These are phyloP conservation scores for Eumerus sabulonum DNA, from an alignment of 2,888 invertebrate genomes.

Conservation along the genomic window DNA sequence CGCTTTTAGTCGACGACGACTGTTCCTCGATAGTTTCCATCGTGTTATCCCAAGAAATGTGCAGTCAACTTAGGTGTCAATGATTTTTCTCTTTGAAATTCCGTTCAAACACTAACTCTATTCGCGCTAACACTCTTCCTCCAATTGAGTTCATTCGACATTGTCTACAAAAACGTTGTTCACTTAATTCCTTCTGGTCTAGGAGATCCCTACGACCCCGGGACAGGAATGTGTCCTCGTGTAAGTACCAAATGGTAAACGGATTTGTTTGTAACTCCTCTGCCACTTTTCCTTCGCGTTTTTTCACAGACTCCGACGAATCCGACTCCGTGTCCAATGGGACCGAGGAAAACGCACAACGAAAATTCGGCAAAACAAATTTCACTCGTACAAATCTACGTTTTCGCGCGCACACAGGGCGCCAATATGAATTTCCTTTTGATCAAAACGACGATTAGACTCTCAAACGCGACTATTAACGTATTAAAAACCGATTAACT, in stretches of 20 bases:
- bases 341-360: no score
- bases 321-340: no score
- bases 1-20: slow-evolving; percentile 59
- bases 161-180: slow-evolving; percentile 23
- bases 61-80: no score
- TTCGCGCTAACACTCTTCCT: not conserved
- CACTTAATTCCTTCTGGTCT: slow-evolving; percentile 6
- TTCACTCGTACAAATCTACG: slow-evolving; percentile 4
- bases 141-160: slow-evolving; percentile 40
- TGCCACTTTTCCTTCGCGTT: no score
- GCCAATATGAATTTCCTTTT: no score
- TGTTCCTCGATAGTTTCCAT: slow-evolving; percentile 66
- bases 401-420: slow-evolving; percentile 9
- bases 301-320: not conserved
- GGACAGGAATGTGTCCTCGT: slow-evolving; percentile 39
- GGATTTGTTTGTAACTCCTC: no score
- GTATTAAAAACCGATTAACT: slow-evolving; percentile 3
- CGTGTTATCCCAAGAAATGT: slow-evolving; percentile 27
- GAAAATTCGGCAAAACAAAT: slow-evolving; percentile 3
- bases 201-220: not conserved
- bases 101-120: not conserved
- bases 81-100: not conserved
- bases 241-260: not conserved
- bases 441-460: slow-evolving; percentile 14
- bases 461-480: slow-evolving; percentile 40